Conservation (phyloP, 2,797 vertebrate species). For the Falco berigora region DNA sequence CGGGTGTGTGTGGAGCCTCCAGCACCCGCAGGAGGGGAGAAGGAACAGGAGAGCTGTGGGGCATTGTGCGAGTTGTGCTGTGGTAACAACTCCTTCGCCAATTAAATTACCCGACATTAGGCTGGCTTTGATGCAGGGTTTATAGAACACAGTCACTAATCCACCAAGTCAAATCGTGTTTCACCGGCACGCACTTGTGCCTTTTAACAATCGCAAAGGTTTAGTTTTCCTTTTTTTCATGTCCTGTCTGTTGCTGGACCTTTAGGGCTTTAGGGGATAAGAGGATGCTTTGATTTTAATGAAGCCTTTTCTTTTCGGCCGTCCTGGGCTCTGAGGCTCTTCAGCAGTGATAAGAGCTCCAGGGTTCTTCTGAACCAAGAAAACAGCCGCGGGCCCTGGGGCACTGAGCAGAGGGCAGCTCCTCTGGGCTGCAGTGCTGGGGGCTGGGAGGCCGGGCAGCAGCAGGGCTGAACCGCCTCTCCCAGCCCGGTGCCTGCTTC, state of each 20-base stretch:
- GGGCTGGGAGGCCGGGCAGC: background rate
- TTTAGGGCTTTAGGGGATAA: background rate
- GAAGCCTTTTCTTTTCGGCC: background rate
- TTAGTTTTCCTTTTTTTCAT: background rate
- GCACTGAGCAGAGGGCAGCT: background rate
- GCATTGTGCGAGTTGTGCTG: background rate
- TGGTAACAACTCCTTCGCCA: background rate
- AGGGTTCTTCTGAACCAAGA: background rate
- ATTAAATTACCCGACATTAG: background rate
- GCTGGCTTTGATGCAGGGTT: background rate
- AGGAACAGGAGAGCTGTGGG: background rate
- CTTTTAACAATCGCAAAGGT: background rate
- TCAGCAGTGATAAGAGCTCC: background rate
- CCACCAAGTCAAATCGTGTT: background rate
- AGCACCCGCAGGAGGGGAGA: background rate
- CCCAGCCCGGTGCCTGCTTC: background rate
- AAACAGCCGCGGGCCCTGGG: background rate
- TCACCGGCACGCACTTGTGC: background rate
- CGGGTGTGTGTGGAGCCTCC: fast-evolving
- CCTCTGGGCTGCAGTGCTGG: background rate
- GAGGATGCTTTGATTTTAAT: background rate
- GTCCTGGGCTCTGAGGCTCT: background rate
- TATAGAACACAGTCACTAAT: background rate
- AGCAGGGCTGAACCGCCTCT: background rate
- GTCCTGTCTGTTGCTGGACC: background rate